Conservation (phyloP, 2,797 vertebrate species). For the Eptatretus atami region DNA sequence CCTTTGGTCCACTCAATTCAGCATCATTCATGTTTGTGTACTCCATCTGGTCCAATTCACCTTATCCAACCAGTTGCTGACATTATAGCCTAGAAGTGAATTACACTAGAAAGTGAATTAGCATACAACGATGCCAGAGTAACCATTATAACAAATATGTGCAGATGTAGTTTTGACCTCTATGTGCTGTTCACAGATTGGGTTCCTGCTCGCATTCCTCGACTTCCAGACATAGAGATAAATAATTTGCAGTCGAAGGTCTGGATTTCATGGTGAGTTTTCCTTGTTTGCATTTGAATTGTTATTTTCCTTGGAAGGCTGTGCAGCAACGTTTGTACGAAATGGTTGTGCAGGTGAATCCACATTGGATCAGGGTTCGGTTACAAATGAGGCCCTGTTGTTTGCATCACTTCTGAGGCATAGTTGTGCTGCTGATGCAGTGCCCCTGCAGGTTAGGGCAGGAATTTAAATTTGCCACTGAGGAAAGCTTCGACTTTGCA, state of each 20-base stretch:
- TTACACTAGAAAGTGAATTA: too few species aligned
- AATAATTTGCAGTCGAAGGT: conserved; percentile 51
- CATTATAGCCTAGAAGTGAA: too few species aligned
- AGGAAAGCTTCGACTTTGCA: too few species aligned
- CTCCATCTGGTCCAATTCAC: too few species aligned
- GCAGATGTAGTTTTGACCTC: too few species aligned
- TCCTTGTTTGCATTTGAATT: not conserved
- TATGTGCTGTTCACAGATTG: conserved; percentile 22
- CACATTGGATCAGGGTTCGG: conserved; percentile 4
- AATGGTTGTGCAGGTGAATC: not conserved
- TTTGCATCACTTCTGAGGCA: not conserved
- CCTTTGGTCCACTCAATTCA: too few species aligned
- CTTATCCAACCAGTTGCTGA: too few species aligned
- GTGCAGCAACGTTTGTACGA: not conserved
- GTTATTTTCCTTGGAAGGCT: not conserved
- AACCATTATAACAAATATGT: too few species aligned
- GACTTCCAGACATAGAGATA: conserved; percentile 42
- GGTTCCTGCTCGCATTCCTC: conserved; percentile 65
- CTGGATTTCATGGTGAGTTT: conserved; percentile 56
- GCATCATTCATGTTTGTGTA: too few species aligned
- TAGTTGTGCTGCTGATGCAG: too few species aligned
- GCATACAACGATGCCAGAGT: too few species aligned
- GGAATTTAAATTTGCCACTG: not conserved
- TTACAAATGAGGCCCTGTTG: not conserved
- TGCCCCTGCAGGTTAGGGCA: too few species aligned